Base-by-base conservation (phyloP, 2,113 vertebrate species). In the Stictonetta naevosa region DNA sequence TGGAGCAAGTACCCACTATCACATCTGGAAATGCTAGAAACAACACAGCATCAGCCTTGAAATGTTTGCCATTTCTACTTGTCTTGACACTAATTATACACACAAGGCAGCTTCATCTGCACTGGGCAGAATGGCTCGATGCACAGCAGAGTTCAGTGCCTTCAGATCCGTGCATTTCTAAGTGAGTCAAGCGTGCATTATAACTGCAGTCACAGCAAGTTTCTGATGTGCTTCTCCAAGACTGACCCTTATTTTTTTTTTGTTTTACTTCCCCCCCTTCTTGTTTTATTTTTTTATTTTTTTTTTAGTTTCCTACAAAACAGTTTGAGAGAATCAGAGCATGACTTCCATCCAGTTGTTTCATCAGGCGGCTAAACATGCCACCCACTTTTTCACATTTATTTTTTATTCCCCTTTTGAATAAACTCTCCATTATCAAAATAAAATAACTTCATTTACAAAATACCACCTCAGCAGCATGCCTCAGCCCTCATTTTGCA, bases 401-500 rank as follows among this genome's bases (percentile, higher is more conserved):
- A 4, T 4, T 23, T 66, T 6, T 16, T 31, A 10, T 46, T 17
- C 17, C 50, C 11, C 38, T 86, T 74, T 76, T 92, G 92, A 94
- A 91, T 93, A 87, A 95, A 92, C 67, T 69, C 60, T 87, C 78
- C 88, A 85, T 89, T 95, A 94, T 46, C 52, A 77, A 85, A 88
- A 91, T 77, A 90, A 95, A 88, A 93, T 42, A 92, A 64, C 14
- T 13, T 62, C 48, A 67, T 83, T 96, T 94, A 91, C 89, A 87
- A 94, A 94, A 71, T 34, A 97, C 81, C 88, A 50, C 88, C 88
- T 91, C 81, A 95, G 93, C 92, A 95, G 96, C 90, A 40, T 22
- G 88, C 80, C 91, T 93, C 83, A 85, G 77, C 86, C 83, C 77
- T 96, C 86, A 80, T 88, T 94, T 92, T 92, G 82, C 77, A 83